These are phyloP conservation scores for Colletes latitarsis DNA, from an alignment of 1,140 invertebrate species.

Conservation along the genomic window DNA sequence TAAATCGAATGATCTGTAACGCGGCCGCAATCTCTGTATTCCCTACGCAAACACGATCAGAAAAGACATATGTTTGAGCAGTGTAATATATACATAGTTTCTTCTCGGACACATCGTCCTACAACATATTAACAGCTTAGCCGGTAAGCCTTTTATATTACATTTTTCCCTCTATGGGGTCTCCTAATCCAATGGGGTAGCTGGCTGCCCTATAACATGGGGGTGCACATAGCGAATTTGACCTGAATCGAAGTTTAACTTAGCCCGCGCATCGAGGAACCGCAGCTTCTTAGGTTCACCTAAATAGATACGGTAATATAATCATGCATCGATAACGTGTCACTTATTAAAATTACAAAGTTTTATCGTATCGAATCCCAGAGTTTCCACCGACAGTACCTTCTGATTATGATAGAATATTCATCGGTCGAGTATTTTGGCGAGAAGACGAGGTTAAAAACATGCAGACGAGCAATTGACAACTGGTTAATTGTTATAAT, in stretches of 20 bases:
- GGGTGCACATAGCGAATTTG: conserved; percentile 56
- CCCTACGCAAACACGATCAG: conserved; percentile 53
- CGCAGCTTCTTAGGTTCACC: conserved; percentile 4
- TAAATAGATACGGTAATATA: neutral
- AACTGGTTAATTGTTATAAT: no score
- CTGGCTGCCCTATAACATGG: conserved; percentile 54
- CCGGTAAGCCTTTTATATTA: conserved; percentile 82
- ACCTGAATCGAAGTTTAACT: conserved; percentile 56
- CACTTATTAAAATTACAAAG: neutral
- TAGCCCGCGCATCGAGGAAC: conserved; percentile 41
- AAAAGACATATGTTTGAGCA: conserved; percentile 77
- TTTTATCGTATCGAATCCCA: no score
- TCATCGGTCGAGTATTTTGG: no score
- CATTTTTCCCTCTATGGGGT: conserved; percentile 82
- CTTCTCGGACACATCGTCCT: conserved; percentile 72
- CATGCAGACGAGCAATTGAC: no score
- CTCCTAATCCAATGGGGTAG: conserved; percentile 78
- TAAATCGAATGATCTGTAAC: conserved; percentile 41
- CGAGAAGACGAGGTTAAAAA: no score
- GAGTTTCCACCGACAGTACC: no score
- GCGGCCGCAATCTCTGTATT: conserved; percentile 41
- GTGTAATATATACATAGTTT: conserved; percentile 78
- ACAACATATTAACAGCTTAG: conserved; percentile 82
- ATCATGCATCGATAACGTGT: neutral
- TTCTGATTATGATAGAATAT: no score